Evolutionary conservation across 2,113 vertebrate species (phyloP).

Genomic region (Myocastor coypus): DNA sequence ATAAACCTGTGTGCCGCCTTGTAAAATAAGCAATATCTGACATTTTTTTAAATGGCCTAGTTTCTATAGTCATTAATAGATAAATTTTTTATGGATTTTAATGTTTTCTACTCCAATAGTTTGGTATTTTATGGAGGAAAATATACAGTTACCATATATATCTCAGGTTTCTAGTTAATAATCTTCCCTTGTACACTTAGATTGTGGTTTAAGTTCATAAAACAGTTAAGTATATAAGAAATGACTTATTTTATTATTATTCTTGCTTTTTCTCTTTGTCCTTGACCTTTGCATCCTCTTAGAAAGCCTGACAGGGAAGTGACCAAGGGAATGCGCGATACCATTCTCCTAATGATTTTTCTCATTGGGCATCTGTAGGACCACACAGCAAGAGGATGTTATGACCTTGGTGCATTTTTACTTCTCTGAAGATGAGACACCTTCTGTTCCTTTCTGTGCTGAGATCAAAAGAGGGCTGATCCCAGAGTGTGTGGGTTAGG

Average conservation of each 20-base stretch:
- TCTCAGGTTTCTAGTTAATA: background rate
- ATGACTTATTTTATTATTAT: background rate
- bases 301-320: background rate
- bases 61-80: conserved; percentile 35
- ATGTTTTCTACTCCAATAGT: background rate
- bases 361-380: background rate
- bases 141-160: background rate
- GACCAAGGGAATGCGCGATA: background rate
- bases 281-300: background rate
- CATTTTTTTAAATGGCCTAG: background rate
- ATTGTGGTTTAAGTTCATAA: background rate
- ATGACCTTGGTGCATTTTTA: background rate
- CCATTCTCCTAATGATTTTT: conserved; percentile 4
- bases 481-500: background rate
- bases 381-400: background rate
- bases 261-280: background rate
- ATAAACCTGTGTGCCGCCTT: background rate
- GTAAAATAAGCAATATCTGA: conserved; percentile 22
- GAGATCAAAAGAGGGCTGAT: background rate
- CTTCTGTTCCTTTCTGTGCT: background rate
- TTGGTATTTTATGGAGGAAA: background rate
- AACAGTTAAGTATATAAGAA: background rate
- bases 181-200: background rate
- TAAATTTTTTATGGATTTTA: conserved; percentile 11
- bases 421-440: background rate